Percentiles rank a stretch among this genome's conserved stretches.
Conservation (phyloP, 1,140 invertebrate species). For the Formica exsecta region DNA sequence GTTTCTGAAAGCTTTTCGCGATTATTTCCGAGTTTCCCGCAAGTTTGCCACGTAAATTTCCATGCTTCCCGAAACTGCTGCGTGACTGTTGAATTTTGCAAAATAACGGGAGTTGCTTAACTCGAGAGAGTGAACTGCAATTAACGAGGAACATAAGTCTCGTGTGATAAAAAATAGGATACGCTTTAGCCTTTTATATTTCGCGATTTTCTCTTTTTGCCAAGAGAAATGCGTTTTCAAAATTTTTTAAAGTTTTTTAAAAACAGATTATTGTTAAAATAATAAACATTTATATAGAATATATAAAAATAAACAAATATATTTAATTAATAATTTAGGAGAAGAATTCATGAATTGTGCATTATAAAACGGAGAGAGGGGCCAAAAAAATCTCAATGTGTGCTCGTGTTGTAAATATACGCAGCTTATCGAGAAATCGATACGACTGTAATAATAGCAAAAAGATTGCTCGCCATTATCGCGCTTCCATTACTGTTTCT, state of each 20-base stretch:
- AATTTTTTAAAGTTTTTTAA: background rate
- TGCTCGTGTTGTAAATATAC: background rate
- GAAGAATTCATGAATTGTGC: background rate
- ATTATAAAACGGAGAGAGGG: background rate
- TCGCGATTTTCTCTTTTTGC: background rate
- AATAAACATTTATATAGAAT: background rate
- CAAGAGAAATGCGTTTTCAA: background rate
- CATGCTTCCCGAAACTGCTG: background rate
- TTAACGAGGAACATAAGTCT: slow-evolving; percentile 16
- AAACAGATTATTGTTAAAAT: background rate
- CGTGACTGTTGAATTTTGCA: slow-evolving; percentile 27
- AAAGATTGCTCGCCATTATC: background rate
- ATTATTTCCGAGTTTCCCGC: slow-evolving; percentile 26
- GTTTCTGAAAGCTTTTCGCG: slow-evolving; percentile 41
- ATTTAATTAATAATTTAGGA: slow-evolving; percentile 16
- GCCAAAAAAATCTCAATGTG: background rate
- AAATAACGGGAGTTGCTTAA: slow-evolving; percentile 15
- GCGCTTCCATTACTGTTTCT: background rate
- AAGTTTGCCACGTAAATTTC: slow-evolving; percentile 40
- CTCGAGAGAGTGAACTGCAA: background rate
- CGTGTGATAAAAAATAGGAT: background rate
- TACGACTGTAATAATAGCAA: background rate
- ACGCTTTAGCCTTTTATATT: background rate
- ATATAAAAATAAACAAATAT: background rate
- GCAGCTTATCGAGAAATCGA: background rate